Base-by-base conservation (phyloP, 2,888 invertebrate genomes). In the Pseudanteris insignis region DNA sequence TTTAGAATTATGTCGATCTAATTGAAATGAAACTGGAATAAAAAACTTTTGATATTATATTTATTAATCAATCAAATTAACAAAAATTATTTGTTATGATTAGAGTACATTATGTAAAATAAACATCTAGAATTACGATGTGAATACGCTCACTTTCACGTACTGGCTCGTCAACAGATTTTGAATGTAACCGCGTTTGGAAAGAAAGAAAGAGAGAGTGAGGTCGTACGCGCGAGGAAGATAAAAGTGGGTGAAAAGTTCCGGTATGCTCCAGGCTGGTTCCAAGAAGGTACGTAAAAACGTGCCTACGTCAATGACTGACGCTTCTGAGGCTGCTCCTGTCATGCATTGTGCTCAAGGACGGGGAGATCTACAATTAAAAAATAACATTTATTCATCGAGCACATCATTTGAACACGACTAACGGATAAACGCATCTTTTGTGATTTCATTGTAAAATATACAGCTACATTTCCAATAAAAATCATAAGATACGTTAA, bases 291-390 rank as follows among this genome's bases (percentile, higher is more conserved):
- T 41, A 41, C 41, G 47, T 55, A 41, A 47, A 55, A 55, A 55
- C 36, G 40, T 55, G 38, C 13, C 25, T 24, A 38, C 18, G 36
- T 64, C 54, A 64, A 48, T 64, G 64, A 37, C 76, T 74, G 69
- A 77, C 65, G 60, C 74, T 75, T 47, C 74, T 69, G 48, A 65
- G 61, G 46, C 74, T 74, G 25, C 73, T 73, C 18, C 70, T 67
- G 63, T 75, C 72, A 15, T 75, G 74, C 46, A 69, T 48, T 57
- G 70, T 61, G 65, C 74, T 72, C 63, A 74, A 64, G n/a, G 72
- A 70, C 40, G 78, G 78, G 18, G 77, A 77, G 69, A 70, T 75
- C 78, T 79, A 69, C 51, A 75, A 75, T 15, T 43, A 15, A 58
- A 37, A 33, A 58, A 41, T 26, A 2, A 26, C 26, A 26, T 5